Base-by-base conservation (phyloP, 2,113 vertebrate species). In the Puntigrus tetrazona region DNA sequence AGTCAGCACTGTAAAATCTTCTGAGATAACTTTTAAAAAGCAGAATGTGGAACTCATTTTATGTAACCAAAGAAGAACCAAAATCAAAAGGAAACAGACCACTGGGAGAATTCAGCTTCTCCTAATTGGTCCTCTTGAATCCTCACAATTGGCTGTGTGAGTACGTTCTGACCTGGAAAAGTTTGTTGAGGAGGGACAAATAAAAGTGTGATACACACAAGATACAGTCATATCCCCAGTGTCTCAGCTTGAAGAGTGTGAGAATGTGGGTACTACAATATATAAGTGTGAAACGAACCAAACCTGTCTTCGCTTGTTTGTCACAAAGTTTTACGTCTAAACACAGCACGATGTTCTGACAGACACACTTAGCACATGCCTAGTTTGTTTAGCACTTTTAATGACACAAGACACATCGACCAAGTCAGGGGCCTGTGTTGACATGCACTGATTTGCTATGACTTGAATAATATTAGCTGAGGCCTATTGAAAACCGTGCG, bases 101-200 rank as follows among this genome's bases (percentile, higher is more conserved):
- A 25, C 7, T 38, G 43, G 10, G 41, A 25, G 1, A 29, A 78
- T 55, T 20, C 41, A 38, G 69, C 67, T 67, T 50, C 25, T 36
- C 65, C 38, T 65, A 79, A 34, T 70, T 79, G 27, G 38, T 52
- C 77, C 43, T 52, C 45, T 73, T 84, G 59, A 74, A 50, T 5
- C 77, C 31, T 65, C 18, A 65, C 61, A 34, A 65, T 34, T 3
- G 29, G 29, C 7, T 7, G 50, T 70, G 75, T 69, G 22, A 34
- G 25, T n/a, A 74, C 20, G 55, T 27, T 55, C 57, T 84, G 82
- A 87, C 63, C 63, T 78, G 25, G 29, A 86, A 78, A 83, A 86
- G 55, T 52, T 79, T 45, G 41, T 69, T n/a, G 76, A 55, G 69
- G 70, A 65, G 81, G 72, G 80, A 78, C 52, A 79, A 69, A n/a